Evolutionary conservation across 2,888 invertebrate genomes (phyloP).

Genomic region (Lucinisca nassula): DNA sequence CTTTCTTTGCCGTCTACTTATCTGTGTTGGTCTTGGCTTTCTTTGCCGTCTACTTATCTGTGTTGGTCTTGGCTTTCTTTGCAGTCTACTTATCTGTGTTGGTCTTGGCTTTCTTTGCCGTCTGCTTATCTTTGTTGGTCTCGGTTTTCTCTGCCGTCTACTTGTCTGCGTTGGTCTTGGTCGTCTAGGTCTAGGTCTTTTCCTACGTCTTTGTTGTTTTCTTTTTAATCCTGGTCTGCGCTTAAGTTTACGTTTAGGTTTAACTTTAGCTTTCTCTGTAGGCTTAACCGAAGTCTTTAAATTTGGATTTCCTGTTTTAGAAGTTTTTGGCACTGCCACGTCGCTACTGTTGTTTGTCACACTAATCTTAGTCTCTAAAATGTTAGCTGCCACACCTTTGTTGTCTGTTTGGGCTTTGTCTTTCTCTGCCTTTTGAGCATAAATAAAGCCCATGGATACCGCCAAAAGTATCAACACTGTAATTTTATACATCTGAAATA

Average conservation of each 20-base stretch:
- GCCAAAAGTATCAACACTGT: neutral
- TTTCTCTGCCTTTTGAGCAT: constrained; percentile 5
- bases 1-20: no score
- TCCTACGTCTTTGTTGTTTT: neutral
- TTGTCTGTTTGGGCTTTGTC: neutral
- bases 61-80: no score
- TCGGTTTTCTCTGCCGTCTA: neutral
- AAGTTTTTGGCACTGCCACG: neutral
- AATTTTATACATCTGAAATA: constrained; percentile 21
- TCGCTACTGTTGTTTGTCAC: neutral
- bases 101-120: no score
- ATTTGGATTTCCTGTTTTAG: neutral
- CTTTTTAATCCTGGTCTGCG: neutral
- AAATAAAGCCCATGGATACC: neutral
- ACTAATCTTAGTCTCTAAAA: neutral
- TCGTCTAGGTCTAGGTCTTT: neutral
- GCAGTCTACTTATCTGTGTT: no score
- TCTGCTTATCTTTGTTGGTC: neutral
- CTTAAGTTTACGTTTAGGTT: neutral
- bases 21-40: no score
- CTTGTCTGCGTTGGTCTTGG: neutral
- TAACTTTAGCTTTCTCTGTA: neutral
- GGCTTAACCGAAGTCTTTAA: neutral
- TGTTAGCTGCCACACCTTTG: neutral
- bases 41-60: no score